phyloP scores from a whole-genome alignment of 2,797 vertebrate species.

The Cyclopterus lumpus region DNA sequence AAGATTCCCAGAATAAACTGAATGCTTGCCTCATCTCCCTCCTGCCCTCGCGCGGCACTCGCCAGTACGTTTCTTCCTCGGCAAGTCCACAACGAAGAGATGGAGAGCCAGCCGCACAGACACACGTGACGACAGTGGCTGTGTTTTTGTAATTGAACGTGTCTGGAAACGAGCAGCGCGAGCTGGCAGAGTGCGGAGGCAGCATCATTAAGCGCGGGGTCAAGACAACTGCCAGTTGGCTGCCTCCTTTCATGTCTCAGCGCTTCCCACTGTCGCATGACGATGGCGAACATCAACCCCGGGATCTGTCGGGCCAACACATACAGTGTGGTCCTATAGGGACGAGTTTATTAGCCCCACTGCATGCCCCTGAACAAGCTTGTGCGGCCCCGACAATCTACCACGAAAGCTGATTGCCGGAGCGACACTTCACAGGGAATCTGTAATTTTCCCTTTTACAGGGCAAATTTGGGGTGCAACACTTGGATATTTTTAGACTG shows the following conservation, averaged over 20 bases:
- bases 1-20: constrained; percentile 21
- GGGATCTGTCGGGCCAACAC: constrained; percentile 42
- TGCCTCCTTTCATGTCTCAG: constrained; percentile 25
- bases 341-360: constrained; percentile 59
- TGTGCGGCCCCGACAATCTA: constrained; percentile 40
- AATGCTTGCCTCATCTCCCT: neutral
- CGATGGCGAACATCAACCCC: constrained; percentile 48
- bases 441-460: constrained; percentile 29
- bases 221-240: constrained; percentile 65
- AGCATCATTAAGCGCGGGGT: constrained; percentile 68
- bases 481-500: constrained; percentile 40
- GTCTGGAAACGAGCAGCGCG: constrained; percentile 48
- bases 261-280: constrained; percentile 47
- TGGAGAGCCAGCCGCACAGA: neutral
- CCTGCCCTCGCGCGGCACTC: neutral
- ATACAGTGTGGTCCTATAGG: constrained; percentile 55
- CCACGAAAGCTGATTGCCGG: constrained; percentile 30
- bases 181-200: constrained; percentile 52
- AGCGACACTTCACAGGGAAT: constrained; percentile 29
- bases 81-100: constrained; percentile 8
- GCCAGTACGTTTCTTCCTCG: too few species aligned
- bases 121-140: neutral
- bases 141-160: constrained; percentile 37
- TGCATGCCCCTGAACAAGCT: constrained; percentile 47
- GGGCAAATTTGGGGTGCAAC: constrained; percentile 13